Conservation (phyloP, 2,113 vertebrate genomes). For the Callithrix jacchus region DNA sequence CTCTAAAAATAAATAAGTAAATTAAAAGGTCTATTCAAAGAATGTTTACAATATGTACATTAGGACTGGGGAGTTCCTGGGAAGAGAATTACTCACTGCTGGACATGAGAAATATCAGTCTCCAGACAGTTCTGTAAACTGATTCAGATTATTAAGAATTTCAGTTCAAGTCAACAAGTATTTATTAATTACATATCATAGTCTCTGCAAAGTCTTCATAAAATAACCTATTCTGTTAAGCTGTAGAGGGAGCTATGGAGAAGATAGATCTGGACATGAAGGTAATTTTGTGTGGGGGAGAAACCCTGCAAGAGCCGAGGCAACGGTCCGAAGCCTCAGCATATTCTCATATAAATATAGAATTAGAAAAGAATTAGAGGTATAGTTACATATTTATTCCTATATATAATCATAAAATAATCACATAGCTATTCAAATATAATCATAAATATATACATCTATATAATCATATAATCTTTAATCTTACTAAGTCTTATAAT, state of each 20-base stretch:
- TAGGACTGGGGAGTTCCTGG: not conserved
- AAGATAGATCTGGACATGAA: not conserved
- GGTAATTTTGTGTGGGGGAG: not conserved
- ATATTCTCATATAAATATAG: no score
- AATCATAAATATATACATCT: no score
- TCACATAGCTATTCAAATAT: no score
- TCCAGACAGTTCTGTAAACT: not conserved
- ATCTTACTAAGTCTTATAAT: no score
- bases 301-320: no score
- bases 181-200: not conserved
- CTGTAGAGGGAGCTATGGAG: not conserved
- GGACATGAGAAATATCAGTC: not conserved
- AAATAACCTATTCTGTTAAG: not conserved
- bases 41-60: not conserved
- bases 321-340: no score
- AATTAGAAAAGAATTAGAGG: no score
- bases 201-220: not conserved
- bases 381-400: no score
- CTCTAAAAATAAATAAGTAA: not conserved
- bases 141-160: not conserved
- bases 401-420: no score
- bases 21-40: not conserved
- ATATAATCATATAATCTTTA: no score
- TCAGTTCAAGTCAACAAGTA: not conserved
- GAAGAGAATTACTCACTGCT: not conserved